Percentiles rank a stretch among this genome's conserved stretches.
Evolutionary conservation across 2,113 vertebrate species (phyloP).

Genomic region (Cyanoramphus novaezelandiae): DNA sequence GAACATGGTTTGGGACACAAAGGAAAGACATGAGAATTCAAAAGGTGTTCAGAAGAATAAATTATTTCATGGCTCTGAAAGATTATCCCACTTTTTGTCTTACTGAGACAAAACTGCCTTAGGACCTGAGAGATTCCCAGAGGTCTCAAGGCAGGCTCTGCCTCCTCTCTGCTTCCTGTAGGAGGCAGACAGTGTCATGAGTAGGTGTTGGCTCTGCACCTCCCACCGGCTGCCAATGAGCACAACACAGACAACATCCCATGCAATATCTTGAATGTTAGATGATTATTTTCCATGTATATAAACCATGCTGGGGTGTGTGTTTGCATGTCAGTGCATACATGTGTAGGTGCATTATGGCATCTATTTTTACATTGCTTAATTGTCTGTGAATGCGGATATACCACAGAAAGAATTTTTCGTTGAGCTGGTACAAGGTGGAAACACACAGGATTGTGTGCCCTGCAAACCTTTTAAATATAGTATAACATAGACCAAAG

Average conservation of each 20-base stretch:
- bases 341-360: neutral
- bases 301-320: neutral
- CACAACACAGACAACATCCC: neutral
- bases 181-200: neutral
- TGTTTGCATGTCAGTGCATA: neutral
- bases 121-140: neutral
- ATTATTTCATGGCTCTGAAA: neutral
- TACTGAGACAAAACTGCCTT: neutral
- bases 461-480: neutral
- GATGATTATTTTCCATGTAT: neutral
- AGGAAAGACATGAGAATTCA: slow-evolving; percentile 1
- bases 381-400: neutral
- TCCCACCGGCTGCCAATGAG: neutral
- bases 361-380: neutral
- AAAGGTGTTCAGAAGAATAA: neutral
- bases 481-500: neutral
- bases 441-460: neutral
- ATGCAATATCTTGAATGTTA: neutral
- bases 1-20: neutral
- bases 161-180: neutral
- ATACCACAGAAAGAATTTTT: neutral
- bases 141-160: neutral
- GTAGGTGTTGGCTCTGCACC: neutral
- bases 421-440: neutral
- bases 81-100: neutral